Evolutionary conservation across 2,113 vertebrate species (phyloP), one percentile per base, ranked within the genome.

Genomic region (Anolis carolinensis): DNA sequence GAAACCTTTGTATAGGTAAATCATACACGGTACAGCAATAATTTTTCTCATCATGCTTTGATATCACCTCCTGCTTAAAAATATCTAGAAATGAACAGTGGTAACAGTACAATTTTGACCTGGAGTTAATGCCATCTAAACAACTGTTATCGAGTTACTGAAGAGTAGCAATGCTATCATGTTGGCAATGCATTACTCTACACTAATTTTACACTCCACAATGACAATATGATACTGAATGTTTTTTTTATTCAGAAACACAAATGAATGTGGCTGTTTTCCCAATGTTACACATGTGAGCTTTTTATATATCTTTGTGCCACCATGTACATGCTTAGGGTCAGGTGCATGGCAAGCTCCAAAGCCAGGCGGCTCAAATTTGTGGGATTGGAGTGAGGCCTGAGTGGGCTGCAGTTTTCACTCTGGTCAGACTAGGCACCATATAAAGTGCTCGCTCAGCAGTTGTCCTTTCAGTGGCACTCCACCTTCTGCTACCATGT

Each of bases 1-100:
- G 77, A 84, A 83, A 88, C 34, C 86, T 44, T 68, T 90, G 70
- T 63, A 25, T 82, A 75, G 85, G 71, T 50, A 85, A 87, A 23
- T 0, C 36, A 84, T 88, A 65, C n/a, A 7, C 75, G 48, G 70
- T 75, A 76, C 44, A 89, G 30, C 23, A 82, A 30, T 65, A 87
- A 89, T 86, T 9, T 36, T 83, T 90, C 55, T 9, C 67, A 62
- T 2, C 81, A 50, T 65, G 23, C 14, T 90, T 88, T 85, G 1
- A 7, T 63, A 85, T 18, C 9, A 86, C 1, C 0, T 89, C 14
- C 4, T 67, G 44, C 36, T 84, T 75, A 71, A 5, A 10, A 74
- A 62, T 83, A 30, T 36, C 32, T 71, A 39, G 65, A 39, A 18
- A 89, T 67, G 85, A 82, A 48, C 16, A 83, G 92, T 89, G 70